Evolutionary conservation across 1,140 invertebrate genomes (phyloP).

Genomic region (Philotrypesis tridentata): DNA sequence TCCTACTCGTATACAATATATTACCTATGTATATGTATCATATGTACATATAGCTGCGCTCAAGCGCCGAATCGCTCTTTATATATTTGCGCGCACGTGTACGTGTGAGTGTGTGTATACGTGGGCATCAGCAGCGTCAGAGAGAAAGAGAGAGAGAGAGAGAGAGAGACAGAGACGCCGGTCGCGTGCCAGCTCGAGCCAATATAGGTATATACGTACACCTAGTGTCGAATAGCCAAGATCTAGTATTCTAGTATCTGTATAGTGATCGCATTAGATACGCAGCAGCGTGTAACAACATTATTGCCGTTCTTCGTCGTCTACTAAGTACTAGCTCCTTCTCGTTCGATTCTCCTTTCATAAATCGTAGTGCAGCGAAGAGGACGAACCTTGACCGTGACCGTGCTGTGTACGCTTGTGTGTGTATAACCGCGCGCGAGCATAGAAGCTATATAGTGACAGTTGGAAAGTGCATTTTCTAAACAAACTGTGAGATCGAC

Average conservation of each 20-base stretch:
- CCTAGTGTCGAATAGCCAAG: neutral
- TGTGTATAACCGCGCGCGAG: too few relatives aligned
- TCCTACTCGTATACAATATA: neutral
- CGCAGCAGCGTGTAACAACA: too few relatives aligned
- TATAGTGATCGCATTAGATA: too few relatives aligned
- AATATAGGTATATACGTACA: neutral
- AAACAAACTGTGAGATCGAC: too few relatives aligned
- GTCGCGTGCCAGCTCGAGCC: neutral
- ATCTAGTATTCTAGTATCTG: neutral
- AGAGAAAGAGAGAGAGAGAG: too few relatives aligned
- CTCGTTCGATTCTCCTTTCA: too few relatives aligned
- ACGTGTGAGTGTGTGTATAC: neutral
- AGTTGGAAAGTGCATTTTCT: neutral
- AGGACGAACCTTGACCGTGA: neutral
- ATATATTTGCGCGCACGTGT: neutral
- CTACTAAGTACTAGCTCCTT: too few relatives aligned
- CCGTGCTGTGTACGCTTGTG: too few relatives aligned
- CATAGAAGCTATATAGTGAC: too few relatives aligned
- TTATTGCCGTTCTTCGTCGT: too few relatives aligned
- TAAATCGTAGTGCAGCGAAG: slow-evolving; percentile 26
- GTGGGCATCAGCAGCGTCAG: too few relatives aligned
- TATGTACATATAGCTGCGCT: neutral
- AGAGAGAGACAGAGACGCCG: neutral
- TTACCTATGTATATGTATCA: neutral
- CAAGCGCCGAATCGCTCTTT: neutral